Base-by-base conservation (phyloP, 2,797 vertebrate species). In the Lacerta agilis region DNA sequence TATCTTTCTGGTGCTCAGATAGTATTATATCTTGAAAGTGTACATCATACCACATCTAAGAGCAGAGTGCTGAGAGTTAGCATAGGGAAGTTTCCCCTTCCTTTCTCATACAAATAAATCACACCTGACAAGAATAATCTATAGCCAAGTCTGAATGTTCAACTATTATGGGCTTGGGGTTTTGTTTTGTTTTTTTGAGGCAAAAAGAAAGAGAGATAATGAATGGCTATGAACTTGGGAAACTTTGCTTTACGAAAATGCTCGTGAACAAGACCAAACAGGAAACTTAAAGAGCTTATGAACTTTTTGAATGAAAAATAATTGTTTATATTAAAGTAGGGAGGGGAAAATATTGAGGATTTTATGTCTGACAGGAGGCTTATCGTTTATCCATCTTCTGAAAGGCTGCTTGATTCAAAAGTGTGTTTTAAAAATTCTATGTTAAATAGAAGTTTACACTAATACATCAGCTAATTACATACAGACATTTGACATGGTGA, bases 301-400 rank as follows among this genome's bases (percentile, higher is more conserved):
- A 87, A 83, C 27, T 66, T 61, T 72, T 87, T 88, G 41, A 61
- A 43, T 79, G 87, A 89, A 82, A 92, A 92, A 89, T 41, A 82
- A 85, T 29, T 79, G 71, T 27, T 91, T 93, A 93, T 91, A 93
- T 83, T 86, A 58, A 85, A 89, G 71, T 20, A 33, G 77, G 82
- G 87, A 78, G 43, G 13, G 3, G 18, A 45, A 41, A 88, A 58
- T 18, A 38, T 79, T 79, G 45, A 43, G 27, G 71, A 85, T 89
- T 88, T 93, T 90, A 91, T 87, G 79, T 90, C 93, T 94, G 94
- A 92, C 92, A 91, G 88, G 87, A 94, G 91, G 90, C 88, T 94
- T 94, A 94, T 73, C 92, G 92, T 89, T 94, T 91, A 93, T 91
- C 85, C 92, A 86, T 86, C 67, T 86, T 87, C 89, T 88, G 90